phyloP scores from a whole-genome alignment of 2,797 vertebrate genomes.

The Sylvilagus floridanus region DNA sequence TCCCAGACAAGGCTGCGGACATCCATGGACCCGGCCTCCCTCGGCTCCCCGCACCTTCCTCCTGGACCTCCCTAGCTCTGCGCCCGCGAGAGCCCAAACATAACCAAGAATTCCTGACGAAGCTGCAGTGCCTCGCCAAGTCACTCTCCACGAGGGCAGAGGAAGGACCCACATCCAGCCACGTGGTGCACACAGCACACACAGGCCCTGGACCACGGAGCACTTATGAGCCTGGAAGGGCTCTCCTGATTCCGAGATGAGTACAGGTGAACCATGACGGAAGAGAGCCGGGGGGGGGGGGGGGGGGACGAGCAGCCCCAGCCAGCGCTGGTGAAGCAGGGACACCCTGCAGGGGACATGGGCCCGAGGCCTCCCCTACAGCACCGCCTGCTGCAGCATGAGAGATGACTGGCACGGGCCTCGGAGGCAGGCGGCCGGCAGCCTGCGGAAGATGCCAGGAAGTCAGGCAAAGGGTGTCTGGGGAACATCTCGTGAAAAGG shows the following conservation, averaged over 20 bases:
- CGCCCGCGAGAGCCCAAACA: background rate
- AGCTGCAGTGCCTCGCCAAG: background rate
- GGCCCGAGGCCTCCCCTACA: background rate
- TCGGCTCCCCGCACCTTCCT: background rate
- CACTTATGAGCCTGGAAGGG: background rate
- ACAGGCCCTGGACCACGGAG: background rate
- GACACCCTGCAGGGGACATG: no score
- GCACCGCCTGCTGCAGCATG: accelerated
- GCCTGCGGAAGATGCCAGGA: no score
- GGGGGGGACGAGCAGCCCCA: background rate
- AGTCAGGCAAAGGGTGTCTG: no score
- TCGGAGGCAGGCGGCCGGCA: no score
- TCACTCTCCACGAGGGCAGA: background rate
- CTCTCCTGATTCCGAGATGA: background rate
- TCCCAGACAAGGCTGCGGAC: background rate
- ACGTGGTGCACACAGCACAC: background rate
- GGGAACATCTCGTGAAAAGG: no score
- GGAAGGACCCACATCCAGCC: background rate
- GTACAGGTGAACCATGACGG: background rate
- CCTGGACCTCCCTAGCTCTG: background rate
- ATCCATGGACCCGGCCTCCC: background rate
- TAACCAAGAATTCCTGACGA: background rate
- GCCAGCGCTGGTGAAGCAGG: background rate
- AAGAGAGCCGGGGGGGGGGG: background rate
- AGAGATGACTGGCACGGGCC: background rate